Base-by-base conservation (phyloP, 2,888 invertebrate genomes). In the Mesorhabditis spiculigera region DNA sequence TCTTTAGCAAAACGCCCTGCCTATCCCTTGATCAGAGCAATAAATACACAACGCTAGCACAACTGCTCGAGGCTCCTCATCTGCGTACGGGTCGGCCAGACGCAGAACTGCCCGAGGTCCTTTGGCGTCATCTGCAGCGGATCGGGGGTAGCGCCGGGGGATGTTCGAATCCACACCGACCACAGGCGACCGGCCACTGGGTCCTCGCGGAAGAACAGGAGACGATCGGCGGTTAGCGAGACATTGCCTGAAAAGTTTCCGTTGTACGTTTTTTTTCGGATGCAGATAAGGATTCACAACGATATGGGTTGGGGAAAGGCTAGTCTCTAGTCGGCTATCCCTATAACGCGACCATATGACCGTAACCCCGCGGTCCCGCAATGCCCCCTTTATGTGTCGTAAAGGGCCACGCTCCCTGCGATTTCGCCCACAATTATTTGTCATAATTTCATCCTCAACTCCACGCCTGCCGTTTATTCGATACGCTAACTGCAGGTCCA, bases 141-240 rank as follows among this genome's bases (percentile, higher is more conserved):
- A 42, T 71, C 67, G 16, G 71, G 67, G n/a, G 66, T 65, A 62
- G 70, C 8, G n/a, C 8, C n/a, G 10, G 58, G n/a, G 1, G 58
- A 50, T 50, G 58, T 13, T 28, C 76, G 70, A 58, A 77, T 63
- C 79, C 78, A 78, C 65, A 79, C 66, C 68, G 77, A 76, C 66
- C 77, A 80, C 10, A 73, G 71, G n/a, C 76, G 50, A 5, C 79
- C 79, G 43, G 78, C 75, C 45, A 79, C 69, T 43, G 75, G 75
- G 42, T 74, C 78, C 62, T 78, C 75, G 58, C 71, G 71, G 43
- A 76, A 65, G 71, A 73, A 28, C 50, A 75, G 5, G 8, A 75
- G 61, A 43, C 68, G 67, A 43, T 73, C 71, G 28, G 67, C 67
- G 13, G 71, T 71, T 6, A 78, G 65, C 43, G 73, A 69, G 63